Base-by-base conservation (phyloP, 1,140 invertebrate genomes). In the Nasonia vitripennis region DNA sequence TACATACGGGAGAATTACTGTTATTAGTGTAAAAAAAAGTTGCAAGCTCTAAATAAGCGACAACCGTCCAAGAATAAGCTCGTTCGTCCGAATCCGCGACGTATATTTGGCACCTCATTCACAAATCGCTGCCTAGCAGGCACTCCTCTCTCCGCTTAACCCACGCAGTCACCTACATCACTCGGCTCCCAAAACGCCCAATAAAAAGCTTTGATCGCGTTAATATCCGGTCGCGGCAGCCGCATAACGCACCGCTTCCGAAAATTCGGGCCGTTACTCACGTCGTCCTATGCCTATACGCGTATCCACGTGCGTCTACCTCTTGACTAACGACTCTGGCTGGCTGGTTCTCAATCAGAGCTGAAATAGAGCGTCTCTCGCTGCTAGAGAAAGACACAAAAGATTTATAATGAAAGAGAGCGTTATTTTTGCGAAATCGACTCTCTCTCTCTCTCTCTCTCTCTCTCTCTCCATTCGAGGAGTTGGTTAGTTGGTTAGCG, bases 331-430 rank as follows among this genome's bases (percentile, higher is more conserved):
- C 48, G 34, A 48, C 77, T 78, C n/a, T 78, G 75, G 45, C 45
- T 78, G 17, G 75, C 48, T 4, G 55, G 31, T 67, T 37, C 71
- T 75, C 70, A 75, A 82, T 82, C 71, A 75, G 27, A 31, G n/a
- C 14, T 75, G 27, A 82, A 82, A 75, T 81, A 82, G 48, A 82
- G 48, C 70, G 67, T n/a, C 67, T 17, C 68, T 51, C 68, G 7
- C n/a, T 62, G 20, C 71, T 71, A 73, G 80, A 83, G 85, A 74
- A 41, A 68, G 45, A 4, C 68, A 55, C 73, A 68, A 87, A 87
- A 86, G 86, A 87, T 86, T 87, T 86, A 88, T 87, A 77, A 51
- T 37, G 48, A 17, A 12, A 17, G 11, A 51, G 41, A 1, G 41
- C 41, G 41, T 45, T 51, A 51, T 51, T 51, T 51, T 14, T 51